Evolutionary conservation across 2,888 invertebrate genomes (phyloP), one percentile per base, ranked within the genome.

Genomic region (Apotomis betuletana): DNA sequence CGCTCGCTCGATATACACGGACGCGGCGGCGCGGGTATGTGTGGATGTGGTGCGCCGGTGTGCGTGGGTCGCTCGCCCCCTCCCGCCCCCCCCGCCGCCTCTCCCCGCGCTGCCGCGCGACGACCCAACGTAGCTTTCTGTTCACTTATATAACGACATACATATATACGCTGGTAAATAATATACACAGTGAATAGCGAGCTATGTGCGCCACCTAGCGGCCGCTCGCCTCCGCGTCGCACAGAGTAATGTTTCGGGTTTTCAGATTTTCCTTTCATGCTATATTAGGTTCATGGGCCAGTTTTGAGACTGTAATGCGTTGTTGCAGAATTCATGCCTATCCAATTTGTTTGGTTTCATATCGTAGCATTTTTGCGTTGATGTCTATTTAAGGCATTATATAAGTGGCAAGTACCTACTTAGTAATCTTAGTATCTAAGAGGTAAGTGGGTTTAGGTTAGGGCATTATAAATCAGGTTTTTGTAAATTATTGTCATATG

Each of bases 131-230:
- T 91, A 92, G 92, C 92, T 93, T 93, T 92, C 92, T 92, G 92
- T 92, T 92, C 91, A 87, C 90, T 92, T 92, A 93, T 92, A 92
- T 93, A 92, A 93, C 90, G 83, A 88, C 87, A 87, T 85, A 90
- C 85, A 87, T 89, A 89, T 83, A 89, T 87, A 89, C 85, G 85
- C 85, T 81, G 83, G 92, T 92, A 93, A 88, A 93, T 92, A 91
- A 92, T 91, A 90, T 91, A 92, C 89, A 85, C 84, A 85, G 87
- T 87, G 91, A 91, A 90, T 90, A 91, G 89, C 88, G 84, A 85
- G 86, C 87, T 90, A 86, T 90, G 91, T 92, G 91, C 90, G 92
- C 92, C 93, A 92, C 92, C 93, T 92, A 92, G 92, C 89, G 90
- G 85, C 81, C 82, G 85, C 84, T 84, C 83, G 80, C 84, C 83